Conservation (phyloP, 2,888 invertebrate genomes). For the Nomada goodeniana region DNA sequence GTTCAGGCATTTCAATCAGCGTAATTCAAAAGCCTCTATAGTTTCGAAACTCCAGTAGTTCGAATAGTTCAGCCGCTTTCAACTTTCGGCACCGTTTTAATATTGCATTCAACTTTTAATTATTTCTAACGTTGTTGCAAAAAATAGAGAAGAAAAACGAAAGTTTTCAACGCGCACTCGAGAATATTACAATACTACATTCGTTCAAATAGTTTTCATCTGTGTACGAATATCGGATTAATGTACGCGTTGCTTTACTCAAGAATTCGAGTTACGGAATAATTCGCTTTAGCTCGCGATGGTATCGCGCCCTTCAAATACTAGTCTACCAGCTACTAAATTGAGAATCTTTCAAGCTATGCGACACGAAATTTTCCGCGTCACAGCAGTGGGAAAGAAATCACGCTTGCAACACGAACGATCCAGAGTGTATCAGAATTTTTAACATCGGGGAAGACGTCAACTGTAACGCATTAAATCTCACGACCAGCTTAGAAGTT, state of each 20-base stretch:
- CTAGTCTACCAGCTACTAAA: too few relatives aligned
- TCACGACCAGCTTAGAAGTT: constrained; percentile 6
- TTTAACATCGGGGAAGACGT: constrained; percentile 1
- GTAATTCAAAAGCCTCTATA: constrained; percentile 24
- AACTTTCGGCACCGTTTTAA: background rate
- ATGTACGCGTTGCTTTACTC: too few relatives aligned
- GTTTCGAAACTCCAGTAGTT: constrained; percentile 17
- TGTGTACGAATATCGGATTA: too few relatives aligned
- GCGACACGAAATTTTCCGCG: background rate
- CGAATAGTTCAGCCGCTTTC: background rate
- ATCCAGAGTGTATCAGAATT: background rate
- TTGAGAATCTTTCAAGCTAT: background rate
- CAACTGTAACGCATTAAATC: constrained; percentile 10
- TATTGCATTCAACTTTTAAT: background rate
- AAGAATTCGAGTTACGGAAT: too few relatives aligned
- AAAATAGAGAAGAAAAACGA: background rate
- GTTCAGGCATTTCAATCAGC: constrained; percentile 26
- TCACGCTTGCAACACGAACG: background rate
- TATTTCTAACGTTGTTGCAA: background rate
- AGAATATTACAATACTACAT: too few relatives aligned
- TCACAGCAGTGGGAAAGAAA: background rate
- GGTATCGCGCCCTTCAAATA: too few relatives aligned
- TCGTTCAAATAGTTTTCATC: too few relatives aligned
- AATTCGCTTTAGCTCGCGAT: too few relatives aligned
- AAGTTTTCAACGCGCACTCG: too few relatives aligned